phyloP scores from a whole-genome alignment of 2,888 invertebrate genomes.

The Exephanes ischioxanthus region DNA sequence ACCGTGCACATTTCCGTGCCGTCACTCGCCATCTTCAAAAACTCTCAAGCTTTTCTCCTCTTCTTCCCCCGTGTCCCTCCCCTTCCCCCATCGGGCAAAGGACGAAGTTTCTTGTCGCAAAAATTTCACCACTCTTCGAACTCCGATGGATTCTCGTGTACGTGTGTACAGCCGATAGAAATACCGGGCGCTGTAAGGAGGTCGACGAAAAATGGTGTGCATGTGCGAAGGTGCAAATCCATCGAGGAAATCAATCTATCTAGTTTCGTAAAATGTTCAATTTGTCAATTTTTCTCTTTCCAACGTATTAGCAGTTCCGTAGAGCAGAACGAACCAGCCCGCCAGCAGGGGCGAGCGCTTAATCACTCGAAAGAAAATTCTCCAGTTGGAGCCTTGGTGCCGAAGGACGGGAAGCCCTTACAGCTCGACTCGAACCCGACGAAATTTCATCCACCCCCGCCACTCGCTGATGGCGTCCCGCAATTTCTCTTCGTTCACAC shows the following conservation, averaged over 20 bases:
- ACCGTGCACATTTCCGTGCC: slow-evolving; percentile 20
- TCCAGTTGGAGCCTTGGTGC: slow-evolving; percentile 28
- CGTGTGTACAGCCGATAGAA: slow-evolving; percentile 5
- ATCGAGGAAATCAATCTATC: slow-evolving; percentile 57
- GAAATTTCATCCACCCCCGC: slow-evolving; percentile 58
- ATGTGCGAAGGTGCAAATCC: slow-evolving; percentile 28
- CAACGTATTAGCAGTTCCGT: slow-evolving; percentile 42
- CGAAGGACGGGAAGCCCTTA: slow-evolving; percentile 10
- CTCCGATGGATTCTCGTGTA: slow-evolving; percentile 51
- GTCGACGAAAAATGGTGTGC: neutral
- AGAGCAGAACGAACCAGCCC: slow-evolving; percentile 9
- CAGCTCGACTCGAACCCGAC: slow-evolving; percentile 37
- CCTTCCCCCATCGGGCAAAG: neutral
- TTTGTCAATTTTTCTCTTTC: slow-evolving; percentile 61
- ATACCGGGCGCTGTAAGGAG: slow-evolving; percentile 3
- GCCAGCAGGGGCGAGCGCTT: slow-evolving; percentile 45
- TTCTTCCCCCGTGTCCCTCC: neutral
- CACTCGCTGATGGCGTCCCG: slow-evolving; percentile 48
- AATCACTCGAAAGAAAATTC: slow-evolving; percentile 66
- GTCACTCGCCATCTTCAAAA: slow-evolving; percentile 34
- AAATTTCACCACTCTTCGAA: slow-evolving; percentile 57
- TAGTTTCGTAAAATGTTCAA: slow-evolving; percentile 56
- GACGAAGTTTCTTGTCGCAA: slow-evolving; percentile 62
- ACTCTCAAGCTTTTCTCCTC: slow-evolving; percentile 53
- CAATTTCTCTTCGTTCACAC: slow-evolving; percentile 63